Evolutionary conservation across 2,888 invertebrate species (phyloP), one percentile per base, ranked within the genome.

Genomic region (Tinea semifulvella): DNA sequence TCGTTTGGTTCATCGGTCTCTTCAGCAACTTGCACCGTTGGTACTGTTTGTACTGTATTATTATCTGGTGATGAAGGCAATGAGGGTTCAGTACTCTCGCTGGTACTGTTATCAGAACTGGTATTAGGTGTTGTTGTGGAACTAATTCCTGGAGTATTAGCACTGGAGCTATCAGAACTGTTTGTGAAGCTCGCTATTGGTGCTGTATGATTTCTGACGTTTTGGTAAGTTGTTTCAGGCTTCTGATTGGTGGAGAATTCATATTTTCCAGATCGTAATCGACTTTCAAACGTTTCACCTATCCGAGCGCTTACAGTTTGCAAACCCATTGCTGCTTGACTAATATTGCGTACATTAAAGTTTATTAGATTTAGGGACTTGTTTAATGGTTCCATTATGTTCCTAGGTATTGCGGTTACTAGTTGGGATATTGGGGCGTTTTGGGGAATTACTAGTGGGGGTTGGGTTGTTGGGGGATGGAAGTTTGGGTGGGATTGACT

Each of bases 51-150:
- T n/a, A n/a, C n/a, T 4, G 63, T 50, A 42, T 65, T 68, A 27
- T 68, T 69, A 13, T 79, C 86, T 0, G 86, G 87, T 0, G 86
- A 86, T 38, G 87, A 85, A 0, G 92, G 91, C 45, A 91, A 85
- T 50, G 89, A 89, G 0, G 91, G 89, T 20, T 89, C 87, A 4
- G 88, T 88, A 57, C 89, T 89, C 31, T 76, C 79, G 14, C 90
- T 89, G 17, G 88, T 88, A 55, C 88, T 90, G 0, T 88, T 87
- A 49, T 87, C 84, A 0, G 89, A 88, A 44, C 89, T 89, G 0
- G 87, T 87, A 14, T 89, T 87, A 1, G 89, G 88, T 0, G 88
- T 87, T 0, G 87, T 87, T 0, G 85, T 85, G 1, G 88, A 88
- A 50, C 87, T 88, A n/a, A 81, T 82, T 0, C 76, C 72, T 0